phyloP scores from a whole-genome alignment of 2,888 invertebrate species.

The Lutraria lutraria region DNA sequence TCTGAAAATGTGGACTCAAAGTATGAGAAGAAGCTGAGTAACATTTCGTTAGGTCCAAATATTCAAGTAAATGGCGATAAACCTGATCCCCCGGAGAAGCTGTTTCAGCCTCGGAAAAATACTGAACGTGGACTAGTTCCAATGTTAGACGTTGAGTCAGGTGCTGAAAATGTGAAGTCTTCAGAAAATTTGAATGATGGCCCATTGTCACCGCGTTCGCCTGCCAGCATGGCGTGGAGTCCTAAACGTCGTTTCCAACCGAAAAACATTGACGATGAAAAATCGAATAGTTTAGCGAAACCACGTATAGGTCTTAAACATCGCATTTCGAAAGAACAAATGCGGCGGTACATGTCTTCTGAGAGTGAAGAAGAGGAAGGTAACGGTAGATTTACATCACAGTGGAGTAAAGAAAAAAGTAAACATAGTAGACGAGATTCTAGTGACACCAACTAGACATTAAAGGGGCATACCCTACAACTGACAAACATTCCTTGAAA shows the following conservation, averaged over 20 bases:
- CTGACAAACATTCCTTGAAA: no score
- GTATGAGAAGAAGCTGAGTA: slow-evolving; percentile 52
- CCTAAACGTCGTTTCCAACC: slow-evolving; percentile 2
- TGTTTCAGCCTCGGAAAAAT: slow-evolving; percentile 22
- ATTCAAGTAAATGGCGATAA: slow-evolving; percentile 43
- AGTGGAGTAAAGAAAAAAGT: neutral
- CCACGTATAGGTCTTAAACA: slow-evolving; percentile 20
- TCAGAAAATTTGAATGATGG: neutral
- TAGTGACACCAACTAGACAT: slow-evolving; percentile 4
- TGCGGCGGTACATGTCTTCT: slow-evolving; percentile 24
- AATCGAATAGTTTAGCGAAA: neutral
- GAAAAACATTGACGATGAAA: slow-evolving; percentile 18
- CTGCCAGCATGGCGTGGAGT: slow-evolving; percentile 29
- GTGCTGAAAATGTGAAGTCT: slow-evolving; percentile 29
- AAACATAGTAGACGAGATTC: neutral
- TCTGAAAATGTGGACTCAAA: slow-evolving; percentile 27
- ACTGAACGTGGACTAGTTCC: slow-evolving; percentile 33
- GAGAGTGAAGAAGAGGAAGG: slow-evolving; percentile 14
- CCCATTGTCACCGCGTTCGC: neutral
- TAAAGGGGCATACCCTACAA: no score
- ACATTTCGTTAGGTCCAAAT: slow-evolving; percentile 50
- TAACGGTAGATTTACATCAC: neutral
- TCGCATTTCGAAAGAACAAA: slow-evolving; percentile 32
- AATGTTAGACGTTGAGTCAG: neutral
- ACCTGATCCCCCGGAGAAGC: slow-evolving; percentile 50